phyloP scores from a whole-genome alignment of 2,888 invertebrate genomes.

The Dioctria rufipes region DNA sequence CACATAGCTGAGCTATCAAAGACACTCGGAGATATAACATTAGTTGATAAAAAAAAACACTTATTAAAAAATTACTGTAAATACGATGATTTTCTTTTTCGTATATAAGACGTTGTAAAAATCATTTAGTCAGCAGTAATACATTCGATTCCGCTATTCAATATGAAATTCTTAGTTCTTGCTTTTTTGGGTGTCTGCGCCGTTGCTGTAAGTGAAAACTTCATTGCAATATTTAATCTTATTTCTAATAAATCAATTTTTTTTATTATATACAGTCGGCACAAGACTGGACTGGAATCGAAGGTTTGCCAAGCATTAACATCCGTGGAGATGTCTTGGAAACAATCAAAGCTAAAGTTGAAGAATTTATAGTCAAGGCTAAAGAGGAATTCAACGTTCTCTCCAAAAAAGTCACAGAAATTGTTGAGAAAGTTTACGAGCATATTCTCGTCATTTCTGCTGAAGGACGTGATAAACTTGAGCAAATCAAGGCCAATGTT shows the following conservation, averaged over 20 bases:
- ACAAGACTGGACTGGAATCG: not conserved
- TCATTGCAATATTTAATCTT: not conserved
- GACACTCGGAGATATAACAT: too few species aligned
- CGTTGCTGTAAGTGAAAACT: not conserved
- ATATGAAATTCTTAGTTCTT: slow-evolving; percentile 13
- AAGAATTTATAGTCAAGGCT: slow-evolving; percentile 1
- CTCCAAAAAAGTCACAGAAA: not conserved
- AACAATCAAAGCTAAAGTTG: not conserved
- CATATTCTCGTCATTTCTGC: not conserved
- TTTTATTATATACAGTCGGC: not conserved
- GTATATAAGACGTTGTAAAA: too few species aligned
- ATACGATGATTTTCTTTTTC: too few species aligned
- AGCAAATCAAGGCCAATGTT: slow-evolving; percentile 2
- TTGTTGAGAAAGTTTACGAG: not conserved
- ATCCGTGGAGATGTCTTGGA: not conserved
- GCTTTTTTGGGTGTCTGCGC: slow-evolving; percentile 15
- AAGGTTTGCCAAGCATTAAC: not conserved
- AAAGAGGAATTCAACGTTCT: not conserved
- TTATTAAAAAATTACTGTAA: too few species aligned
- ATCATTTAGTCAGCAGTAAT: too few species aligned
- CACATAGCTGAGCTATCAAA: too few species aligned
- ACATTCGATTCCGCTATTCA: slow-evolving; percentile 3
- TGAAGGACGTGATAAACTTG: not conserved
- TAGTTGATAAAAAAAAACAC: too few species aligned
- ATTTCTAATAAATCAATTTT: not conserved